A percentile compares a stretch with the other conserved stretches of the same genome.
Conservation (phyloP, 2,113 vertebrate genomes). For the Chelonoidis abingdonii region DNA sequence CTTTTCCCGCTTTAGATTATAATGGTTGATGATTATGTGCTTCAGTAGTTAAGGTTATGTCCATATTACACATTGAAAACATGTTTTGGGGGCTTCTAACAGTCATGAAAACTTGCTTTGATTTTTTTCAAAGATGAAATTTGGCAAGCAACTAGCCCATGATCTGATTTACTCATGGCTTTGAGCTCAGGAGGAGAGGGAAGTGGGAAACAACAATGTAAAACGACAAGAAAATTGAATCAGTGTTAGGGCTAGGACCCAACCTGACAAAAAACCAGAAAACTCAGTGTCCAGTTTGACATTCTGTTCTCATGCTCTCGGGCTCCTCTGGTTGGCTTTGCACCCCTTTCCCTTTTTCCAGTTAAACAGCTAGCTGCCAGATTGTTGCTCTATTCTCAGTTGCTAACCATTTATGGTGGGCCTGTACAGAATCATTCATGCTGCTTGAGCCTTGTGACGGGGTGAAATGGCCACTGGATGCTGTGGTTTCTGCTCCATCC, state of each 20-base stretch:
- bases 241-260: background rate
- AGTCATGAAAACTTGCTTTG: constrained; percentile 14
- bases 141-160: constrained; percentile 12
- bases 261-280: background rate
- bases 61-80: constrained; percentile 12
- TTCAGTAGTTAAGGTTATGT: background rate
- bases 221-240: background rate
- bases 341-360: background rate
- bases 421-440: background rate
- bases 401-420: background rate
- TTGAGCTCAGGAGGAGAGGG: constrained; percentile 17
- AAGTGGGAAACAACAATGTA: background rate
- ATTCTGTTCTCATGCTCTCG: background rate
- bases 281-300: background rate
- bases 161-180: background rate
- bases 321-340: background rate
- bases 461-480: background rate
- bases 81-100: background rate
- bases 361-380: background rate
- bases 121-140: constrained; percentile 45
- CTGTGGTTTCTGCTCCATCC: background rate
- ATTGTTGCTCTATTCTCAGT: background rate
- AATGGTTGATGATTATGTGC: background rate
- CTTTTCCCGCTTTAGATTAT: background rate
- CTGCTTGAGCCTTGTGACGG: background rate